Evolutionary conservation across 2,113 vertebrate species (phyloP), one percentile per base, ranked within the genome.

Genomic region (Sinosuthora webbiana): DNA sequence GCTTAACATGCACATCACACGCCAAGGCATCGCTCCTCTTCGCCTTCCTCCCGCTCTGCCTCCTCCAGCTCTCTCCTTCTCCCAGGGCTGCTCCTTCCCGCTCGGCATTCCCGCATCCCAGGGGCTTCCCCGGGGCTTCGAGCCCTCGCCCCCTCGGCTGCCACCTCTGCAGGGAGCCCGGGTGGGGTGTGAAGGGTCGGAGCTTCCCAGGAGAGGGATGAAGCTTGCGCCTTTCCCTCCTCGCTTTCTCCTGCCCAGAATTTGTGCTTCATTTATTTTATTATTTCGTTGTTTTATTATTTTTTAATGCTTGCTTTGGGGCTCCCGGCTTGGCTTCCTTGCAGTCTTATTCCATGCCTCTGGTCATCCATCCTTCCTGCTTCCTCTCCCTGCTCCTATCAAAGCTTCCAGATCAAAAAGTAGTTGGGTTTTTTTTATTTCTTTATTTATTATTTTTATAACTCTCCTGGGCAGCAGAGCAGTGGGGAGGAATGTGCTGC

Each of bases 1-100:
- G 94, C 84, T 98, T 98, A 97, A 78, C 96, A 98, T 98, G 97
- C 98, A 79, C 90, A 28, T 15, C 97, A 96, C 97, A 97, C 76
- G 70, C 93, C 59, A 2, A 94, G 89, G 83, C 97, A 76, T 74
- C 82, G 41, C 97, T 97, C 95, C 95, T 80, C 89, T 85, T 81
- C 64, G 87, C 59, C 94, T 95, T 68, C 93, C 73, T 94, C 82
- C 79, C 62, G 35, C 95, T 90, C 95, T 93, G 87, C 93, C 87
- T 97, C 89, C 82, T 87, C 90, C 23, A 75, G 93, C 96, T 93
- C 74, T 60, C 74, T 76, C 64, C 94, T 95, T 62, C 52, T 81
- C 79, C 44, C 42, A 7, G 83, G 24, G 21, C 15, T 57, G 87
- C 76, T 42, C 74, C 90, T 93, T 44, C 69, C 89, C 67, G 28